Evolutionary conservation across 2,113 vertebrate species (phyloP).

Genomic region (Rhinogobius similis): DNA sequence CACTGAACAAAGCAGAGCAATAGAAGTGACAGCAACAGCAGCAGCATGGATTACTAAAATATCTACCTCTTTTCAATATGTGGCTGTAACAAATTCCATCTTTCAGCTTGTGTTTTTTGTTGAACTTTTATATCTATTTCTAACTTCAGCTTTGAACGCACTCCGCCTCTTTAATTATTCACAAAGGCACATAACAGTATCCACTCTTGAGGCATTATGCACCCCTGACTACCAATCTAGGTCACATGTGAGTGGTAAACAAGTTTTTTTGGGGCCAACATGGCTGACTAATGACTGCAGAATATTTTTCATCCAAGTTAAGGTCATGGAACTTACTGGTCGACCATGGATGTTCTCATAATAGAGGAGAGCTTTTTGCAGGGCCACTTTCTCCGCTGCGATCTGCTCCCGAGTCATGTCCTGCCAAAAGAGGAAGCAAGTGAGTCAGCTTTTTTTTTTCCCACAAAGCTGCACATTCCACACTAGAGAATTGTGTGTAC

Average conservation of each 20-base stretch:
- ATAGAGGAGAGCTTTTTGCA: constrained; percentile 92
- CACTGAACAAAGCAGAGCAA: constrained; percentile 3
- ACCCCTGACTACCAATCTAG: constrained; percentile 47
- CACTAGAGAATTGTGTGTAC: constrained; percentile 59
- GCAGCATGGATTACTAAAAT: neutral
- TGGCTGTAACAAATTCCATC: neutral
- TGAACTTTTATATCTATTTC: neutral
- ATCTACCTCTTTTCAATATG: neutral
- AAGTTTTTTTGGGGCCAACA: constrained; percentile 10
- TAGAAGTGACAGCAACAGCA: neutral
- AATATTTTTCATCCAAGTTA: no score
- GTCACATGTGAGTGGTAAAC: constrained; percentile 32
- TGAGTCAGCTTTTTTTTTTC: constrained; percentile 2
- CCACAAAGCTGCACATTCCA: neutral
- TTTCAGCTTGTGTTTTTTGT: neutral
- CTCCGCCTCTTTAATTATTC: neutral
- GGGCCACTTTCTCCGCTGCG: constrained; percentile 88
- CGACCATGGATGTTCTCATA: constrained; percentile 94
- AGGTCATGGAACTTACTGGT: constrained; percentile 81
- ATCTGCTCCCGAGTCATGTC: constrained; percentile 98
- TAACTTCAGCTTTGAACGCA: neutral
- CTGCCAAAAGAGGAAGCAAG: constrained; percentile 63
- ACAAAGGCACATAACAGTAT: constrained; percentile 2
- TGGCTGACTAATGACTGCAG: no score
- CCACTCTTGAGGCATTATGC: constrained; percentile 40